phyloP scores from a whole-genome alignment of 1,140 invertebrate species.

The Theocolax elegans region DNA sequence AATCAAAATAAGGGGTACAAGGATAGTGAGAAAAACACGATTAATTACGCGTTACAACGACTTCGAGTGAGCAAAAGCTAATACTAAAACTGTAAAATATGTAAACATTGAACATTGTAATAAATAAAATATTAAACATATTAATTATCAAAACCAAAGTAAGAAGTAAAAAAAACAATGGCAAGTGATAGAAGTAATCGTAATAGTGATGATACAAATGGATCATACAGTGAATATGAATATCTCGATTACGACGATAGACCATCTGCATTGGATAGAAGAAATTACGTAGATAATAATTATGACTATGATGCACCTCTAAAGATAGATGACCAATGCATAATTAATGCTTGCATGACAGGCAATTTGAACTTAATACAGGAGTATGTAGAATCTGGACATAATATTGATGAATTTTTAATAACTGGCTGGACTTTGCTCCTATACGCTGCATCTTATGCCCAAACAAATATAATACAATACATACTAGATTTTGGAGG shows the following conservation, averaged over 20 bases:
- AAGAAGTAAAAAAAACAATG: too few species aligned
- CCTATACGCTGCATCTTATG: slow-evolving; percentile 55
- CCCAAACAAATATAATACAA: slow-evolving; percentile 51
- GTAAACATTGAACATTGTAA: too few species aligned
- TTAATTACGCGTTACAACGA: too few species aligned
- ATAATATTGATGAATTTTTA: slow-evolving; percentile 53
- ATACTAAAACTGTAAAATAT: too few species aligned
- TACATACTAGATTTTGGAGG: slow-evolving; percentile 56
- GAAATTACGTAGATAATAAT: background rate
- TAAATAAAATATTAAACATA: background rate
- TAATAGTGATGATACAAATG: background rate
- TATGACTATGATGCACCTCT: background rate
- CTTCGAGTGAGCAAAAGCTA: too few species aligned
- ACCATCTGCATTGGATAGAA: background rate
- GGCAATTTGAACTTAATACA: slow-evolving; percentile 46
- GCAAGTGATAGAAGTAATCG: background rate
- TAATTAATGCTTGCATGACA: slow-evolving; percentile 51
- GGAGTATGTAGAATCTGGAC: slow-evolving; percentile 50
- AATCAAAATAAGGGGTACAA: too few species aligned
- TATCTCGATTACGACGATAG: background rate
- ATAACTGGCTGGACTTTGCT: slow-evolving; percentile 57
- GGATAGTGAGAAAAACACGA: too few species aligned
- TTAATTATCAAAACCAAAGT: background rate
- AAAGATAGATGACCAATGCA: background rate
- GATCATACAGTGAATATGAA: background rate